Evolutionary conservation across 1,140 invertebrate species (phyloP).

Genomic region (Teleogryllus occipitalis): DNA sequence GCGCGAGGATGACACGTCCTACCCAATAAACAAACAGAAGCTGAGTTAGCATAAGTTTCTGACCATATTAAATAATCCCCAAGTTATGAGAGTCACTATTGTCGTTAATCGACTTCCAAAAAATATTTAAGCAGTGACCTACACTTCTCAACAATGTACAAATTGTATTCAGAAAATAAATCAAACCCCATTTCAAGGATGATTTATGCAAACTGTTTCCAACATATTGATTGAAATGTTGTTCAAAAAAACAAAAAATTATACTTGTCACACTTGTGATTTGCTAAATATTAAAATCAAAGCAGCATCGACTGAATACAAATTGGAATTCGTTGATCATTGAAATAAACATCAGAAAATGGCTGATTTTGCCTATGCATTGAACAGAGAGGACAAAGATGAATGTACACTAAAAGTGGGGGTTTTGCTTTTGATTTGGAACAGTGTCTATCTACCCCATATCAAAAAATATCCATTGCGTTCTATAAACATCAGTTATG

Average conservation of each 20-base stretch:
- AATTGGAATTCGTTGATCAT: not conserved
- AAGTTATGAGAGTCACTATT: no score
- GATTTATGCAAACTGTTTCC: no score
- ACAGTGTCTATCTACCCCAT: constrained; percentile 21
- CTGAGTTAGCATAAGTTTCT: no score
- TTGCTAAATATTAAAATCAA: constrained; percentile 8
- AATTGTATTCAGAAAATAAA: no score
- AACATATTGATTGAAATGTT: not conserved
- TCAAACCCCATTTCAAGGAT: no score
- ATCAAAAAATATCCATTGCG: constrained; percentile 14
- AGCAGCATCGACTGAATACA: not conserved
- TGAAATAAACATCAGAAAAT: not conserved
- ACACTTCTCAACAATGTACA: no score
- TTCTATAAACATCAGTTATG: constrained; percentile 23
- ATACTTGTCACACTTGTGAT: constrained; percentile 14
- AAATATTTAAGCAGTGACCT: no score
- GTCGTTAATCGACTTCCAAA: no score
- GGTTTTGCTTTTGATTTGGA: constrained; percentile 22
- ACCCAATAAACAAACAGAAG: no score
- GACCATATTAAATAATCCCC: no score
- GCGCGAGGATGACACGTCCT: no score
- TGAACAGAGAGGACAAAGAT: not conserved
- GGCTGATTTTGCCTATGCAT: not conserved
- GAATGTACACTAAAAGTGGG: not conserved
- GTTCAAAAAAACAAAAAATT: constrained; percentile 7